Evolutionary conservation across 2,888 invertebrate species (phyloP).

Genomic region (Tribolium freemani): DNA sequence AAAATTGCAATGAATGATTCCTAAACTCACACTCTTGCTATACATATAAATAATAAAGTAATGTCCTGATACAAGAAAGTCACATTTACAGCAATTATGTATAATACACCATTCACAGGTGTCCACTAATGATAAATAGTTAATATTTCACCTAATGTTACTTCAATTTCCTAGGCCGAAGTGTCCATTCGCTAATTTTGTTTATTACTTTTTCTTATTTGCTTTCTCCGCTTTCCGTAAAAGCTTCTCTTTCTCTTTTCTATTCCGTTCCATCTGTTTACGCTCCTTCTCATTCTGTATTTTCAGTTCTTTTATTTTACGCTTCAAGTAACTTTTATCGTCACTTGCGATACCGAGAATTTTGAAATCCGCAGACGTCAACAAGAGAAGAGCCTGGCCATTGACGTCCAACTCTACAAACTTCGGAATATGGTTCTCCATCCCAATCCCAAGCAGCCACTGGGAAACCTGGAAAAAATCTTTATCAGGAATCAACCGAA

Average conservation of each 20-base stretch:
- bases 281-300: conserved; percentile 80
- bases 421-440: conserved; percentile 89
- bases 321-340: conserved; percentile 86
- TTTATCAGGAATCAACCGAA: too few relatives aligned
- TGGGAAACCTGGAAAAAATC: conserved; percentile 82
- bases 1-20: not conserved
- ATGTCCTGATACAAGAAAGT: not conserved
- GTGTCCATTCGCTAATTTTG: not conserved
- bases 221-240: conserved; percentile 86
- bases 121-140: not conserved
- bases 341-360: conserved; percentile 83
- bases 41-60: not conserved
- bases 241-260: conserved; percentile 86
- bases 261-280: conserved; percentile 86
- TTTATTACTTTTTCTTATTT: conserved; percentile 72
- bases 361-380: conserved; percentile 95
- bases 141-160: not conserved
- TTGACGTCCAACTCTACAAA: conserved; percentile 92
- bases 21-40: not conserved
- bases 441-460: conserved; percentile 86
- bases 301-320: conserved; percentile 88
- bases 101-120: not conserved
- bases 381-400: conserved; percentile 86
- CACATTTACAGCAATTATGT: not conserved
- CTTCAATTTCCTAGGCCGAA: not conserved